Base-by-base conservation (phyloP, 2,888 invertebrate genomes). In the Meteorus cinctellus region DNA sequence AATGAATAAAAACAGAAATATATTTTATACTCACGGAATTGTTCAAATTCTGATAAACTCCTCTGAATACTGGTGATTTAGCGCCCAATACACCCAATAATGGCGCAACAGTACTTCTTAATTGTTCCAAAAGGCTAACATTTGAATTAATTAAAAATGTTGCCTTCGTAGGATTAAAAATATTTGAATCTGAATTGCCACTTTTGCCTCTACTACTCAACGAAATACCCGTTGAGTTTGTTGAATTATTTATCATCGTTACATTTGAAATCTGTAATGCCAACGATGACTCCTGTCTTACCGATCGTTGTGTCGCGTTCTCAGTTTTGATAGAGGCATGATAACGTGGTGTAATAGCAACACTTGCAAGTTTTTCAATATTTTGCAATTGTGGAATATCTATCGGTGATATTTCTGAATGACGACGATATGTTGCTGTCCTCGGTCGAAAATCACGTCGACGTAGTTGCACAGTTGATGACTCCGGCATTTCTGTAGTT, bases 71-170 rank as follows among this genome's bases (percentile, higher is more conserved):
- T 0, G 89, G 87, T 8, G 85, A 86, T 79, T 83, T 88, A 62
- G 84, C 83, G 41, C 87, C 88, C n/a, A 89, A 80, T 0, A 86
- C 85, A 75, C 81, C 84, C 24, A 89, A 81, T 31, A 89, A 80
- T 24, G 89, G 89, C 29, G 89, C 89, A 16, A 89, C 89, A 2
- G 89, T 89, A 77, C 89, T 89, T 31, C 88, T 81, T 3, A 89
- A 77, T 70, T 89, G 88, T 74, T 89, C 87, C 51, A 89, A 51
- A 16, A 89, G 80, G 10, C 85, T 84, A 5, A 65, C 78, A 45
- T 87, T 89, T 16, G 85, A 85, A 59, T 74, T 81, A 36, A 85
- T 81, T 24, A 84, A 78, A 51, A 86, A 81, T 60, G 84, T 82
- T 67, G 85, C 86, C 65, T 83, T 86, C 0, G 87, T 80, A 1